These are phyloP conservation scores for Hydra vulgaris DNA, from an alignment of 30 jellyfish, hydroid and myxozoan species.

Conservation along the genomic window DNA sequence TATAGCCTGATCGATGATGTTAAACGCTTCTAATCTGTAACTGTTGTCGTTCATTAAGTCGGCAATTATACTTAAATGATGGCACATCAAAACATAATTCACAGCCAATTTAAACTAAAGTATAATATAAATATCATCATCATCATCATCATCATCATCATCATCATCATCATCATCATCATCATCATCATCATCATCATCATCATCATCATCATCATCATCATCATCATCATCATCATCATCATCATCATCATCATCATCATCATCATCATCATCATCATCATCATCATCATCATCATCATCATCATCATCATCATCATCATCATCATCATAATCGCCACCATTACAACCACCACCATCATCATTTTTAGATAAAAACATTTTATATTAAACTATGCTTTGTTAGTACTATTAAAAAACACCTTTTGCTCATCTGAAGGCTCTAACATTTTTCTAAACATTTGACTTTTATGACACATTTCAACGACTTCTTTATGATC, in stretches of 20 bases:
- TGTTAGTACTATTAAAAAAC: background rate
- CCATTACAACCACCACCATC: background rate
- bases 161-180: no score
- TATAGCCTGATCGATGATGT: conserved; percentile 46
- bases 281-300: conserved; percentile 6
- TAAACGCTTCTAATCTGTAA: conserved; percentile 47
- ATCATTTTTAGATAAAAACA: background rate
- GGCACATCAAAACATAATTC: conserved; percentile 53
- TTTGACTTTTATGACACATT: conserved; percentile 44
- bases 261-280: conserved; percentile 6
- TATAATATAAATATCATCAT: no score
- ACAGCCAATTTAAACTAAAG: conserved; percentile 76
- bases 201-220: background rate
- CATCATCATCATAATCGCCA: no score
- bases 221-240: conserved; percentile 7
- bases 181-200: no score
- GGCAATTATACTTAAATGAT: conserved; percentile 71
- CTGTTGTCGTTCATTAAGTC: conserved; percentile 44
- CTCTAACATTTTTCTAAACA: conserved; percentile 32
- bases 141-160: no score
- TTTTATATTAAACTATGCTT: background rate
- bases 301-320: no score
- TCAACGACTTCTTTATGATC: conserved; percentile 82
- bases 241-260: conserved; percentile 3
- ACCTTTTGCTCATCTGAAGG: conserved; percentile 71